Base-by-base conservation (phyloP, 2,888 invertebrate genomes). In the Cheilosia scutellata region DNA sequence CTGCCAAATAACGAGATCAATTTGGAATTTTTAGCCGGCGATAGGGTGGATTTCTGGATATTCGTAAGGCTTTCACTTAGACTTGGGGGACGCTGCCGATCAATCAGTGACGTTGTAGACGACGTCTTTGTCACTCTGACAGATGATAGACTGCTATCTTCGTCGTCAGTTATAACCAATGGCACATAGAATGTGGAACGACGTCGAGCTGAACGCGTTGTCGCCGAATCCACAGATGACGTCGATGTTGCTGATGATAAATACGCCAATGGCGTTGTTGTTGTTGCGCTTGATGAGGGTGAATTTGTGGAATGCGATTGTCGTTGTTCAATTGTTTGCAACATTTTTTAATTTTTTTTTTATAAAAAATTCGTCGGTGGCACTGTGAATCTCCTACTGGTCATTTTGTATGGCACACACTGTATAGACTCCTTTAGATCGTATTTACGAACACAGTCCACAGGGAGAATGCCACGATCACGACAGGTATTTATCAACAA, bases 171-270 rank as follows among this genome's bases (percentile, higher is more conserved):
- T 37, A 91, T 91, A 7, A 92, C 91, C 88, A 96, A 93, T 88
- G 96, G 95, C 87, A 96, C 95, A 92, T 96, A 96, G 92, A 96
- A 96, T 88, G 96, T 95, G 62, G 96, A 96, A 87, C 96, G 94
- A 82, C 96, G 94, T 63, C 95, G 93, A 87, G 93, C 90, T 87
- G 93, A 92, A 70, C 95, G 94, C 89, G 94, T 94, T 75, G 91
- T 91, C 16, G 89, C 57, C 44, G 87, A 66, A 60, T 78, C 78
- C 25, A 79, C 70, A 63, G 91, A 92, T 90, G 76, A 79, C 27
- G 88, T 78, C 25, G 87, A 82, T 29, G 87, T 88, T 53, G 84
- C 84, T 29, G 88, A 74, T 58, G 75, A 65, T 16, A 82, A 58
- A 58, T 76, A 82, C 6, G 78, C 53, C 58, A 63, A 44, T 44